Base-by-base conservation (phyloP, 1,140 invertebrate genomes). In the Diabrotica undecimpunctata region DNA sequence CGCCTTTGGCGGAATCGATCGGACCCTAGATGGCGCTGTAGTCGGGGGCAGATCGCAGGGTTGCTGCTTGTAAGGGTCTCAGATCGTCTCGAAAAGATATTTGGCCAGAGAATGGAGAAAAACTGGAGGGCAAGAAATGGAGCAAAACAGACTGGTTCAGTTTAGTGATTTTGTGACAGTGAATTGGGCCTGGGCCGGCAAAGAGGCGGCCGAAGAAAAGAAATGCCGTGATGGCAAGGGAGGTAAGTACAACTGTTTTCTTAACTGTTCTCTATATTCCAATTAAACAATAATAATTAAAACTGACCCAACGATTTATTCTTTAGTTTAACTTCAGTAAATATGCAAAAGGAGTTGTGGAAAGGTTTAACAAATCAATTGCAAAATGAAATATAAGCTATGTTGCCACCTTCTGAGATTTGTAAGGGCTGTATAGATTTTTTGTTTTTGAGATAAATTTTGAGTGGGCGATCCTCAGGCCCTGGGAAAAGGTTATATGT, bases 221-320 rank as follows among this genome's bases (percentile, higher is more conserved):
- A 81, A 79, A 80, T 84, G 83, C 82, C 82, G 82, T 84, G 82
- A 84, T 84, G 83, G 83, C 83, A 82, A 83, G 83, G 84, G 83
- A 84, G 82, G 83, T 84, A 79, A 69, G 63, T 72, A 74, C 70
- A 73, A 62, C 2, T 13, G 7, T 11, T 13, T 57, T 37, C 36
- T 57, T 25, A 25, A 25, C 53, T 13, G 1, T 14, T 2, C 10
- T 12, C 9, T 58, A 41, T 37, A 2, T 6, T 7, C 56, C 56
- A 58, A 9, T 14, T 8, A 41, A 36, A 25, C 25, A 25, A 25
- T 4, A 25, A 25, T 25, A 25, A 25, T 25, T 4, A 25, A 25
- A 25, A 25, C 25, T 25, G 25, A 25, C 25, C 25, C 1, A 25
- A 25, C 25, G 3, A 41, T 58, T 7, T 1, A 12, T 7, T 38